These are phyloP conservation scores for Hybos culiciformis DNA, from an alignment of 2,888 invertebrate genomes.

Conservation along the genomic window DNA sequence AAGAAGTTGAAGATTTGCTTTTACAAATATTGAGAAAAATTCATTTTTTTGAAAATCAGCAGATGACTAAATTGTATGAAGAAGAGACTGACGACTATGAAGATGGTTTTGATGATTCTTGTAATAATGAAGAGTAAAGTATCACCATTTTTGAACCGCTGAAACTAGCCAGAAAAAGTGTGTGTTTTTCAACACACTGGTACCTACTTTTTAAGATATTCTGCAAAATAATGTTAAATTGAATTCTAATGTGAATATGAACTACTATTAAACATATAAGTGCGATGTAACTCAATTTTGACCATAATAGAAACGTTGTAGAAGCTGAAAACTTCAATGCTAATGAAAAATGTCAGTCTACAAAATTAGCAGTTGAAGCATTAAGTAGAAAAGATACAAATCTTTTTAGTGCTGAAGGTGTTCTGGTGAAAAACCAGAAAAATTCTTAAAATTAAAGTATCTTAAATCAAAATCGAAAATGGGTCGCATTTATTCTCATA, in stretches of 20 bases:
- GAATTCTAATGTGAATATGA: background rate
- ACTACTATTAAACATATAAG: background rate
- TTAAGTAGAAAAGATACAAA: background rate
- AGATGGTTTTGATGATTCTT: conserved; percentile 3
- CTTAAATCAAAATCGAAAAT: no score
- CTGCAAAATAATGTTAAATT: background rate
- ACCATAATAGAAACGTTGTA: background rate
- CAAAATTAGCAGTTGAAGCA: background rate
- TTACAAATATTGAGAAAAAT: no score
- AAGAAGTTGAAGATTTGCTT: no score
- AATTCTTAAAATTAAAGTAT: no score
- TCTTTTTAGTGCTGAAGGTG: background rate
- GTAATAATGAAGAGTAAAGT: conserved; percentile 1
- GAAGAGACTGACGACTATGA: conserved; percentile 1
- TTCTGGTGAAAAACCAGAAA: no score
- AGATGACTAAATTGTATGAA: background rate
- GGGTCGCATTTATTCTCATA: no score
- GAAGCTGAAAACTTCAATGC: background rate
- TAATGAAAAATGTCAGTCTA: background rate
- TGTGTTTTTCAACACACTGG: no score
- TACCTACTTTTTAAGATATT: conserved; percentile 2
- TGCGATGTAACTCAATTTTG: background rate
- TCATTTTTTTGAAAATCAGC: conserved; percentile 3
- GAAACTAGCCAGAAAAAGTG: conserved; percentile 1
- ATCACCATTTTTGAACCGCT: conserved; percentile 2